Evolutionary conservation across 2,113 vertebrate genomes (phyloP).

Genomic region (Micromys minutus): DNA sequence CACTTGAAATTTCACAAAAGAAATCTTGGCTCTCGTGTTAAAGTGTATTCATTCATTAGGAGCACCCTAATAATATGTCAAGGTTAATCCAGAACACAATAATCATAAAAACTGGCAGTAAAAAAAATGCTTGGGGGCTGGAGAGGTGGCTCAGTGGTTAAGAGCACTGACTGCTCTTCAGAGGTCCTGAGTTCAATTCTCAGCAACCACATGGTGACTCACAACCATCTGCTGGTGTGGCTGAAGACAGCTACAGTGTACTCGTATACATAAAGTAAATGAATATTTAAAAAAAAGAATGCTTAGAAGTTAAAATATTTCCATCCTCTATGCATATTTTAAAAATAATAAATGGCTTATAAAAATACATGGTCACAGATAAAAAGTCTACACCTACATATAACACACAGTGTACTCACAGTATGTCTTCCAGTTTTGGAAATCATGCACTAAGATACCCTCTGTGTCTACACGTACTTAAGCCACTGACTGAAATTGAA

Average conservation of each 20-base stretch:
- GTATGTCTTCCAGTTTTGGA: neutral
- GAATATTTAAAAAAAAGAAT: too few species aligned
- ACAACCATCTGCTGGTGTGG: too few species aligned
- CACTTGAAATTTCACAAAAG: constrained; percentile 41
- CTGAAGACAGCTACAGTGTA: too few species aligned
- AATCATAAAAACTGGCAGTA: constrained; percentile 35
- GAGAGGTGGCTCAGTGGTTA: too few species aligned
- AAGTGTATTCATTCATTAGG: neutral
- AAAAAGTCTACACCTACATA: neutral
- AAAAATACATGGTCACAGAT: neutral
- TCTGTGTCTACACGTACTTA: constrained; percentile 17
- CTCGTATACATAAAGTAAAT: too few species aligned
- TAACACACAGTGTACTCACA: neutral
- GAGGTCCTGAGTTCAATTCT: too few species aligned
- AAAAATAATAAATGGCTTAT: constrained; percentile 40
- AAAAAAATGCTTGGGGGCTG: constrained; percentile 26
- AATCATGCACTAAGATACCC: neutral
- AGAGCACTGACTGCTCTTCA: too few species aligned
- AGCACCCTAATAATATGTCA: neutral
- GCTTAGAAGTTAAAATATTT: constrained; percentile 35
- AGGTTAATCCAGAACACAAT: constrained; percentile 19
- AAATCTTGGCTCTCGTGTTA: neutral
- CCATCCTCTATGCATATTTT: neutral
- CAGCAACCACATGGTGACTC: too few species aligned
- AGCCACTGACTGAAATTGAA: constrained; percentile 14